Percentiles rank a stretch among this genome's conserved stretches.
Evolutionary conservation across 2,113 vertebrate genomes (phyloP).

Genomic region (Cynoglossus semilaevis): DNA sequence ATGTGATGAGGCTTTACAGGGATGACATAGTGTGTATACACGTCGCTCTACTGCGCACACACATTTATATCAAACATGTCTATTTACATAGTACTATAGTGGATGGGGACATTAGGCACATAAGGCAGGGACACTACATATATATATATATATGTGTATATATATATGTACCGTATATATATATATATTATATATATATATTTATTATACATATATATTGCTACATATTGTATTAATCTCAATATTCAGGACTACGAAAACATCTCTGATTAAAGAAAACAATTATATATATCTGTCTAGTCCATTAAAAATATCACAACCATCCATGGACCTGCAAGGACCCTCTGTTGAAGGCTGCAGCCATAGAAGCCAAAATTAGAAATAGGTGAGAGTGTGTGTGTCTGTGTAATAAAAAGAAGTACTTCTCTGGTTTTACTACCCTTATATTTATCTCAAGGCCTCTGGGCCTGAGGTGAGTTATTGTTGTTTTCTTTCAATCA

Average conservation of each 20-base stretch:
- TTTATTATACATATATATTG: too few species aligned
- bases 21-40: not conserved
- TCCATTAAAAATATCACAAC: too few species aligned
- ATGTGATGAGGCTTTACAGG: constrained; percentile 1
- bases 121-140: not conserved
- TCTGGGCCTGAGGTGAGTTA: constrained; percentile 61
- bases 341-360: too few species aligned
- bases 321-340: too few species aligned
- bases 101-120: too few species aligned
- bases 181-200: too few species aligned
- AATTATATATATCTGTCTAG: too few species aligned
- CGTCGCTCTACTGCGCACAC: not conserved
- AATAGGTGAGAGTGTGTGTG: not conserved
- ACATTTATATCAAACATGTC: not conserved
- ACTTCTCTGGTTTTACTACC: constrained; percentile 45
- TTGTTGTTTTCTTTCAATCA: constrained; percentile 78
- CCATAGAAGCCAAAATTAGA: too few species aligned
- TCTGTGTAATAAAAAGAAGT: constrained; percentile 28
- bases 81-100: not conserved
- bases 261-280: too few species aligned
- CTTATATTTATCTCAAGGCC: constrained; percentile 66
- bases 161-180: too few species aligned
- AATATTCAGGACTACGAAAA: too few species aligned
- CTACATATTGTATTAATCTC: too few species aligned
- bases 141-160: not conserved